Base-by-base conservation (phyloP, 1,140 invertebrate genomes). In the Triops longicaudatus region DNA sequence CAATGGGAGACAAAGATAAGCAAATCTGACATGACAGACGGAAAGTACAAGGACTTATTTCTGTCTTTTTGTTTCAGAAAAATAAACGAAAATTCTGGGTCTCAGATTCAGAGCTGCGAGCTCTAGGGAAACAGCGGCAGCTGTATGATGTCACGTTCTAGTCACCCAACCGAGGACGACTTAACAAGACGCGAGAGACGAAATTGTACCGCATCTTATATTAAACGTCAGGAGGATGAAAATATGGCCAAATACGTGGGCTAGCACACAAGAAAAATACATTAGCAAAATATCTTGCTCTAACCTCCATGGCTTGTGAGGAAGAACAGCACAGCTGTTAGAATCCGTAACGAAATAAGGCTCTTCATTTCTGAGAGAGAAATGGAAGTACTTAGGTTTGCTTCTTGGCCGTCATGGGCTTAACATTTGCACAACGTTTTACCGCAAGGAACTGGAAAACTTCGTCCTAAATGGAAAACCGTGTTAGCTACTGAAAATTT, bases 1-100 rank as follows among this genome's bases (percentile, higher is more conserved):
- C 75, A 84, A 11, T 11, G 26, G 22, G 26, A 37, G 11, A 74
- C 17, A 74, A 14, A n/a, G 26, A 6, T 26, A 43, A 1, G 73
- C 5, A 74, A 74, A 31, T 10, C 28, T 37, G 12, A 28, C n/a
- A 41, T 74, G 22, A n/a, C 31, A 3, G 17, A 26, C 9, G 28
- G 27, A 43, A 74, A 14, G 28, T n/a, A 26, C n/a, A 74, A 37
- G 73, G 6, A 74, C n/a, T 37, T 9, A 63, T 37, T 37, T 37
- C 31, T 37, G 31, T 37, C 31, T 37, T 37, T 2, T 37, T 37
- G 31, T 37, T 7, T 37, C 31, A 37, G 7, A 37, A 4, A 7
- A 37, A 37, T 37, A 37, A 37, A 37, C 2, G 31, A 37, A 37
- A 37, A 4, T 37, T 37, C 31, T 4, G n/a, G 50, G 10, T 22